Evolutionary conservation across 2,797 vertebrate genomes (phyloP).

Genomic region (Schizopygopsis pylzovi): DNA sequence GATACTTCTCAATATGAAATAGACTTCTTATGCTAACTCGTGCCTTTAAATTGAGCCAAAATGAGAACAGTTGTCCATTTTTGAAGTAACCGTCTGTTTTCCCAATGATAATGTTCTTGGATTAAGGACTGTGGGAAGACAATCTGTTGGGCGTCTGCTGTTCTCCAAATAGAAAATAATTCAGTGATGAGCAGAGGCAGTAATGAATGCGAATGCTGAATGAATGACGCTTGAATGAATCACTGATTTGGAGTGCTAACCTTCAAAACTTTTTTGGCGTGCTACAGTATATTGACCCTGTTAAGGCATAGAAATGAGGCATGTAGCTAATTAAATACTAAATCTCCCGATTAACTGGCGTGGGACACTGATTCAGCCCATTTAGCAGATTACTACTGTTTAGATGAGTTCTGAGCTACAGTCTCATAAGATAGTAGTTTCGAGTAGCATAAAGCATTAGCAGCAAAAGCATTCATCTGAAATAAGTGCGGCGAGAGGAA

Average conservation of each 20-base stretch:
- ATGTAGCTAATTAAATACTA: slow-evolving; percentile 51
- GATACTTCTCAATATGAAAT: slow-evolving; percentile 50
- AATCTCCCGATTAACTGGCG: slow-evolving; percentile 7
- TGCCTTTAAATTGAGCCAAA: slow-evolving; percentile 64
- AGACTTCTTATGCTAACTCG: slow-evolving; percentile 55
- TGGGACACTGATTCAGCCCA: slow-evolving; percentile 6
- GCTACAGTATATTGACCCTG: not conserved
- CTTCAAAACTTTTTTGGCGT: slow-evolving; percentile 15
- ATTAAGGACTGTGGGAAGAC: slow-evolving; percentile 62
- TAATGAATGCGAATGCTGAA: slow-evolving; percentile 26
- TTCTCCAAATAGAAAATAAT: slow-evolving; percentile 50
- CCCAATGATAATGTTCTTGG: slow-evolving; percentile 64
- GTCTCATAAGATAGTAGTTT: not conserved
- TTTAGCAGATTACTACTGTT: slow-evolving; percentile 28
- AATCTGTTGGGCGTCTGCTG: slow-evolving; percentile 61
- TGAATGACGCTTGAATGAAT: not conserved
- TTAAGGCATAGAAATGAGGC: slow-evolving; percentile 16
- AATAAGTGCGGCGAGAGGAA: slow-evolving; percentile 30
- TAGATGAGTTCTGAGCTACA: not conserved
- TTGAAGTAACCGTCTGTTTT: slow-evolving; percentile 70
- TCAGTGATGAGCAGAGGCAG: slow-evolving; percentile 34
- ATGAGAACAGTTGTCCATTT: slow-evolving; percentile 66
- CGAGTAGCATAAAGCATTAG: not conserved
- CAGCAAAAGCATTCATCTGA: slow-evolving; percentile 10
- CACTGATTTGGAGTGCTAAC: slow-evolving; percentile 6